These are phyloP conservation scores for Acrobasis consociella DNA, from an alignment of 2,888 invertebrate species.

Conservation along the genomic window DNA sequence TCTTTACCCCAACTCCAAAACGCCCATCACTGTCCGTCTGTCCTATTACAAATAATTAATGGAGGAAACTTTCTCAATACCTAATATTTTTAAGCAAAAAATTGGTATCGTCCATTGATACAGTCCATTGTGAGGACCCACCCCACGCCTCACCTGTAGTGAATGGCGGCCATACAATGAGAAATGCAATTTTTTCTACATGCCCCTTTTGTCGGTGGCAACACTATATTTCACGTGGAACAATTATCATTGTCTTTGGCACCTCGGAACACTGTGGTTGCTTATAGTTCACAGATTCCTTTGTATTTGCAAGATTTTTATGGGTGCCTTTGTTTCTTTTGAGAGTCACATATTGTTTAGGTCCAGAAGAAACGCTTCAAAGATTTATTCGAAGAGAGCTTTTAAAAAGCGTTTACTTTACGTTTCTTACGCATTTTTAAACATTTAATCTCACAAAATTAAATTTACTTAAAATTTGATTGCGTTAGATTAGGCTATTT, in stretches of 20 bases:
- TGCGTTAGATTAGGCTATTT: neutral
- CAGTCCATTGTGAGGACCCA: constrained; percentile 72
- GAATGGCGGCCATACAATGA: constrained; percentile 75
- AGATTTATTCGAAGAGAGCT: constrained; percentile 10
- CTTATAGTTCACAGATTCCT: constrained; percentile 47
- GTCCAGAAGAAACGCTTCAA: constrained; percentile 11
- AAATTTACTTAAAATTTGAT: neutral
- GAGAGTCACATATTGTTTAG: constrained; percentile 30
- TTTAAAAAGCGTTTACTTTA: constrained; percentile 26
- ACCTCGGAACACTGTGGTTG: constrained; percentile 68
- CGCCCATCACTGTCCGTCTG: constrained; percentile 44
- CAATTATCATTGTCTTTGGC: constrained; percentile 83
- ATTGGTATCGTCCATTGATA: constrained; percentile 75
- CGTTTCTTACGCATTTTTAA: neutral
- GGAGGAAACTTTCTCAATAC: constrained; percentile 57
- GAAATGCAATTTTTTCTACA: constrained; percentile 70
- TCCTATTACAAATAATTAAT: constrained; percentile 66
- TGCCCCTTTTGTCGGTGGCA: constrained; percentile 77
- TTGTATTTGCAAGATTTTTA: constrained; percentile 50
- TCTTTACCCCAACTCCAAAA: constrained; percentile 27
- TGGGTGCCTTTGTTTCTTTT: constrained; percentile 41
- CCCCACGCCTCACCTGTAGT: constrained; percentile 77
- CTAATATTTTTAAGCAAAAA: constrained; percentile 62
- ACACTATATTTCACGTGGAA: constrained; percentile 80
- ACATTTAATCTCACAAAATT: neutral